A percentile compares a stretch with the other conserved stretches of the same genome.
Conservation (phyloP, 2,797 vertebrate species). For the Poeciliopsis gracilis region DNA sequence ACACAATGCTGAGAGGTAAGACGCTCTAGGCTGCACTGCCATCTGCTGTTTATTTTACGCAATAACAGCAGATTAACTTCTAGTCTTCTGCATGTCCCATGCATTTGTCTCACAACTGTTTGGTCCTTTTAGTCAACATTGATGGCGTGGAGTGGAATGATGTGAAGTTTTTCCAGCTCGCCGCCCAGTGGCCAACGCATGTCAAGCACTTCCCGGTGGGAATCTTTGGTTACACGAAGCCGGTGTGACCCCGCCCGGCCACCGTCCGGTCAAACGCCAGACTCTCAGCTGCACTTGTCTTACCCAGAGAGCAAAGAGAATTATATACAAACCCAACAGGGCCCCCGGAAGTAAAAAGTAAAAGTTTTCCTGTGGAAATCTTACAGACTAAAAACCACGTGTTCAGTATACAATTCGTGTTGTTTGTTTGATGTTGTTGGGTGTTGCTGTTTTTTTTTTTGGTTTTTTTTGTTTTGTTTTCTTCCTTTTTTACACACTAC, state of each 20-base stretch:
- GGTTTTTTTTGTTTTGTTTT: slow-evolving; percentile 18
- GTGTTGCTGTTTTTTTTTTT: slow-evolving; percentile 51
- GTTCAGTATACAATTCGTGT: slow-evolving; percentile 71
- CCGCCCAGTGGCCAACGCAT: slow-evolving; percentile 94
- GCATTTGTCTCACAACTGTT: background rate
- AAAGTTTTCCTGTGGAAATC: slow-evolving; percentile 84
- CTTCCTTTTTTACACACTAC: slow-evolving; percentile 72
- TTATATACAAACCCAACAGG: slow-evolving; percentile 44
- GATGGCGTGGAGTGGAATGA: slow-evolving; percentile 94
- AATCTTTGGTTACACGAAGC: slow-evolving; percentile 89
- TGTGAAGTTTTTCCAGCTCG: slow-evolving; percentile 94
- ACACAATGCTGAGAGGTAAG: slow-evolving; percentile 83
- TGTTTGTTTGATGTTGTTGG: slow-evolving; percentile 68
- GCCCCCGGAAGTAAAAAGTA: slow-evolving; percentile 46
- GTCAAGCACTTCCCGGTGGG: slow-evolving; percentile 93
- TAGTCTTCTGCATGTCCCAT: background rate
- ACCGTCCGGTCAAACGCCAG: slow-evolving; percentile 31
- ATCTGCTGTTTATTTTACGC: slow-evolving; percentile 37
- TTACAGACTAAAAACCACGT: slow-evolving; percentile 63
- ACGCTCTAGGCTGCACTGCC: slow-evolving; percentile 32
- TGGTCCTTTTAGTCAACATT: slow-evolving; percentile 82
- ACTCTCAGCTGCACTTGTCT: slow-evolving; percentile 66
- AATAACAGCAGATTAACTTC: background rate
- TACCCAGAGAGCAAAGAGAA: slow-evolving; percentile 54
- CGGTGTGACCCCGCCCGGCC: slow-evolving; percentile 70